A percentile compares a stretch with the other conserved stretches of the same genome.
These are phyloP conservation scores for Luffia ferchaultella DNA, from an alignment of 2,888 invertebrate species.

Conservation along the genomic window DNA sequence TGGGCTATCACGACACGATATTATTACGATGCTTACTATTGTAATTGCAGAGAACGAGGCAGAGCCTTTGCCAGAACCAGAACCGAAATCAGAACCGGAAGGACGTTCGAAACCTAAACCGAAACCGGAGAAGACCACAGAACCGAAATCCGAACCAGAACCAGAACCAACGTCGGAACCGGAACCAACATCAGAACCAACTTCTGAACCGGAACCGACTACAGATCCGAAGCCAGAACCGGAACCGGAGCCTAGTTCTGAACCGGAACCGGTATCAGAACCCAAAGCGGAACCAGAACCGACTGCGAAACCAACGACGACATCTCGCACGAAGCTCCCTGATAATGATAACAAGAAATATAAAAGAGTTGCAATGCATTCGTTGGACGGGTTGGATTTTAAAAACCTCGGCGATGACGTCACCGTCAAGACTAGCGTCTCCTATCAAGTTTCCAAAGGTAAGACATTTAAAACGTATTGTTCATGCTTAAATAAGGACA, in stretches of 20 bases:
- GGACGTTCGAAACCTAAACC: conserved; percentile 31
- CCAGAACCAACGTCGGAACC: conserved; percentile 32
- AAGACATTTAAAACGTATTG: conserved; percentile 7
- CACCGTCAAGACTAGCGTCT: conserved; percentile 81
- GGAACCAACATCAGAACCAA: conserved; percentile 39
- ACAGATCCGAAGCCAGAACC: conserved; percentile 36
- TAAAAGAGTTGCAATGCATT: conserved; percentile 64
- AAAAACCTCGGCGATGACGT: conserved; percentile 67
- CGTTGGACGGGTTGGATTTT: conserved; percentile 48
- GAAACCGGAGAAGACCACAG: conserved; percentile 37
- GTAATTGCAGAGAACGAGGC: not conserved
- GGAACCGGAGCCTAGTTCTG: conserved; percentile 24
- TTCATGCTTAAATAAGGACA: not conserved
- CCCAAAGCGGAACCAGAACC: conserved; percentile 26
- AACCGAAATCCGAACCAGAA: conserved; percentile 18
- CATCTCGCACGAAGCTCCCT: conserved; percentile 17
- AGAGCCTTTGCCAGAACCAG: conserved; percentile 41
- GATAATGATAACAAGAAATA: conserved; percentile 48
- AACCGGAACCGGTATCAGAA: conserved; percentile 25
- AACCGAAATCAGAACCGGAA: conserved; percentile 25
- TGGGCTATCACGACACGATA: no score
- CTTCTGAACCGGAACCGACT: conserved; percentile 31
- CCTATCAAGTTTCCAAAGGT: conserved; percentile 77
- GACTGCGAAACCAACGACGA: conserved; percentile 13
- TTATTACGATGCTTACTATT: no score